Conservation (phyloP, 2,797 vertebrate species). For the Nannoperca australis region DNA sequence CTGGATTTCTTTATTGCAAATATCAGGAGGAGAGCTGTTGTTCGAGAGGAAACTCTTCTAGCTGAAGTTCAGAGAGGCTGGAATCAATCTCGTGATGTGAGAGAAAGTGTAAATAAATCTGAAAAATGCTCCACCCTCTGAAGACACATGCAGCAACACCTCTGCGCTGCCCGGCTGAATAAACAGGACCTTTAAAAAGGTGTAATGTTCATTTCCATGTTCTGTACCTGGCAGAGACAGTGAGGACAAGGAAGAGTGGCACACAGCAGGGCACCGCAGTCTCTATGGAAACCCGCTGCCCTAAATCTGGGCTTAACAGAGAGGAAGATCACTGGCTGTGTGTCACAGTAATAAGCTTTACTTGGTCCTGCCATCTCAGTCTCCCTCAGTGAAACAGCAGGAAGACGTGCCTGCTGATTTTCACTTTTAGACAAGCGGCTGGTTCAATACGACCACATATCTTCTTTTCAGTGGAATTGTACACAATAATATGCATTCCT, state of each 20-base stretch:
- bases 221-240: constrained; percentile 23
- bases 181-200: no score
- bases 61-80: neutral
- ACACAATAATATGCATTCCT: no score
- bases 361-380: constrained; percentile 10
- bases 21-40: neutral
- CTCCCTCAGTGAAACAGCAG: neutral
- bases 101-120: neutral
- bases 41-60: neutral
- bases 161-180: neutral
- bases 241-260: constrained; percentile 21
- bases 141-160: neutral
- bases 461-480: neutral
- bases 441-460: neutral
- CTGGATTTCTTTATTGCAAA: neutral
- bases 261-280: constrained; percentile 38
- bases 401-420: neutral
- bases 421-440: neutral
- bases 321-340: constrained; percentile 17
- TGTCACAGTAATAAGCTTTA: constrained; percentile 48
- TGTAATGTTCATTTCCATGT: constrained; percentile 3
- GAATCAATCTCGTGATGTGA: neutral
- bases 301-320: constrained; percentile 45
- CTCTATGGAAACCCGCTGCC: constrained; percentile 59
- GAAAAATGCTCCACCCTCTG: neutral